A percentile compares a stretch with the other conserved stretches of the same genome.
Evolutionary conservation across 2,113 vertebrate genomes (phyloP).

Genomic region (Entosphenus tridentatus): DNA sequence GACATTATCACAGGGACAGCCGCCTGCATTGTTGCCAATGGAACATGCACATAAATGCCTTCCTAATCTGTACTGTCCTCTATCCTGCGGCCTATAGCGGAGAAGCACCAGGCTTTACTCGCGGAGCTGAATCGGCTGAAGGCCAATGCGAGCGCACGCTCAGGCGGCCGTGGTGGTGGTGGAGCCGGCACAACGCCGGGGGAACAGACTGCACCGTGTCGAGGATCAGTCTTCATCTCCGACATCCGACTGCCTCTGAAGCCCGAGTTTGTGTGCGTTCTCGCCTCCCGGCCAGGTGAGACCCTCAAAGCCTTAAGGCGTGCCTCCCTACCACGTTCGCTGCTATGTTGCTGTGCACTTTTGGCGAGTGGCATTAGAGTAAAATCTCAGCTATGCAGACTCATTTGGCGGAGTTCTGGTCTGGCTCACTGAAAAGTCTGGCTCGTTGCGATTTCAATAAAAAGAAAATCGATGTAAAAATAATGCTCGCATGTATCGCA

Average conservation of each 20-base stretch:
- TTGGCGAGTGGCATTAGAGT: too few relatives aligned
- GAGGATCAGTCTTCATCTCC: background rate
- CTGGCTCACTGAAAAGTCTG: too few relatives aligned
- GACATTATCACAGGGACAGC: too few relatives aligned
- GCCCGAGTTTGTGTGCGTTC: background rate
- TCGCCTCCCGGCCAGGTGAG: background rate
- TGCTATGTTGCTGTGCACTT: too few relatives aligned
- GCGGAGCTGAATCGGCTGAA: conserved; percentile 1
- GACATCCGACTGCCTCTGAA: conserved; percentile 1
- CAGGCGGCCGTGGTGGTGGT: background rate
- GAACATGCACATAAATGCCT: background rate
- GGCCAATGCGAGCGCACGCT: background rate
- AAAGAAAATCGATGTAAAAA: too few relatives aligned
- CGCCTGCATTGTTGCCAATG: background rate
- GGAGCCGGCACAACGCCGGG: background rate
- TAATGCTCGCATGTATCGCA: too few relatives aligned
- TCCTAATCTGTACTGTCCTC: background rate
- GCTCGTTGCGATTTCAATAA: too few relatives aligned
- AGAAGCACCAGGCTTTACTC: background rate
- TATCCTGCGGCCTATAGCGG: background rate
- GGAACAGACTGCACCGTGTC: background rate
- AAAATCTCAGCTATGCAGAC: too few relatives aligned
- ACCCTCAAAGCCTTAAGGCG: too few relatives aligned
- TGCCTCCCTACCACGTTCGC: too few relatives aligned
- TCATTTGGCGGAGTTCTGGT: too few relatives aligned